Conservation (phyloP, 2,888 invertebrate species). For the Spodoptera exigua region DNA sequence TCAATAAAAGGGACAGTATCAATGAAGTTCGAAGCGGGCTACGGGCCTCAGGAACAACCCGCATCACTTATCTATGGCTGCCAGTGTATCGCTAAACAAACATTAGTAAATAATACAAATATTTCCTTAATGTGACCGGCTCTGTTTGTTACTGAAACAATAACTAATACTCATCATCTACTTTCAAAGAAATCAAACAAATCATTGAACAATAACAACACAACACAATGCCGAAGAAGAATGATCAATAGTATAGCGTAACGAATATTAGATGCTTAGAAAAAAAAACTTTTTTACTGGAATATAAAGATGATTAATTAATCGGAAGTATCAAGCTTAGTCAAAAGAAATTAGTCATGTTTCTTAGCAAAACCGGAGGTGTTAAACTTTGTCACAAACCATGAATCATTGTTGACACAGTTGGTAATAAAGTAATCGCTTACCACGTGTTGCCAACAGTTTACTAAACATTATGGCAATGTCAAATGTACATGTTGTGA, state of each 20-base stretch:
- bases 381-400: conserved; percentile 29
- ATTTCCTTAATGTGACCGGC: conserved; percentile 35
- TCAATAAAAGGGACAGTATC: conserved; percentile 31
- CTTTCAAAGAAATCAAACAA: conserved; percentile 49
- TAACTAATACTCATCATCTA: conserved; percentile 39
- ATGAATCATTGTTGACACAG: conserved; percentile 50
- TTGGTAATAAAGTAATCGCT: conserved; percentile 14
- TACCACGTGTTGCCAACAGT: conserved; percentile 34
- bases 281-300: conserved; percentile 9
- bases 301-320: conserved; percentile 32
- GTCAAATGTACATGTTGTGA: conserved; percentile 29
- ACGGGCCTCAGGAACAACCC: conserved; percentile 44
- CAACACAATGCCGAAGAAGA: conserved; percentile 15
- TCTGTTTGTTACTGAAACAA: conserved; percentile 48
- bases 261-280: neutral
- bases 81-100: conserved; percentile 49
- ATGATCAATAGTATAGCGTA: conserved; percentile 1
- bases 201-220: conserved; percentile 23
- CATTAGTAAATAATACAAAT: conserved; percentile 50
- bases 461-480: conserved; percentile 34
- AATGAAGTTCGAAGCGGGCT: conserved; percentile 23
- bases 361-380: conserved; percentile 43
- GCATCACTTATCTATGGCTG: conserved; percentile 49
- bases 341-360: conserved; percentile 55
- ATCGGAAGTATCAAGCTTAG: conserved; percentile 39